Evolutionary conservation across 2,797 vertebrate genomes (phyloP), one percentile per base, ranked within the genome.

Genomic region (Selene dorsalis): DNA sequence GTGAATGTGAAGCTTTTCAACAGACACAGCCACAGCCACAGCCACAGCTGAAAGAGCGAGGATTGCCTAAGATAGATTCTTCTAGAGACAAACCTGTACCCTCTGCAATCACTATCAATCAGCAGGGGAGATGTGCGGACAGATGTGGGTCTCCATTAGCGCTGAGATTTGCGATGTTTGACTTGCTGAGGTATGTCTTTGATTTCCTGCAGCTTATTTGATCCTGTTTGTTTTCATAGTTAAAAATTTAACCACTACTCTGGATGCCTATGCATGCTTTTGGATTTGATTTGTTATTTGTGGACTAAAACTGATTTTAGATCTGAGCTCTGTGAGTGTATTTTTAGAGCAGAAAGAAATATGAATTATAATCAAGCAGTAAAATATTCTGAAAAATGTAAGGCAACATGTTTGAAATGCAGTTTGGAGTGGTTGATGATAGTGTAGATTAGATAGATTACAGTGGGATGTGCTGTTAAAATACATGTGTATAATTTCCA

Each of bases 1-100:
- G 92, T 94, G 93, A 94, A 93, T 94, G 92, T 94, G 94, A 94
- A 94, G 92, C 94, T 94, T 94, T 94, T 94, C 90, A 91, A 89
- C 80, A 93, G 91, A 94, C 92, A 86, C 89, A 94, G 92, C 84
- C 92, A 86, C 89, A 94, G 92, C 84, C 92, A 86, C 89, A 94
- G 92, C 84, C 93, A 85, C 90, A 87, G 93, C 91, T 92, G 91
- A 91, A 88, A 94, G 91, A 93, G 92, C 83, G 89, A 93, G 94
- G 93, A 91, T 88, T 92, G 93, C 91, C 93, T 88, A 91, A 92
- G 92, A 94, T 88, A 92, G 94, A 95, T 94, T 93, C 90, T 95
- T 94, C 94, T 93, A 85, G 93, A 94, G 92, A 94, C 92, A 90
- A 93, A 94, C 92, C 92, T 92, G 89, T 83, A 89, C 87, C 91